Evolutionary conservation across 2,113 vertebrate species (phyloP).

Genomic region (Oryzias celebensis): DNA sequence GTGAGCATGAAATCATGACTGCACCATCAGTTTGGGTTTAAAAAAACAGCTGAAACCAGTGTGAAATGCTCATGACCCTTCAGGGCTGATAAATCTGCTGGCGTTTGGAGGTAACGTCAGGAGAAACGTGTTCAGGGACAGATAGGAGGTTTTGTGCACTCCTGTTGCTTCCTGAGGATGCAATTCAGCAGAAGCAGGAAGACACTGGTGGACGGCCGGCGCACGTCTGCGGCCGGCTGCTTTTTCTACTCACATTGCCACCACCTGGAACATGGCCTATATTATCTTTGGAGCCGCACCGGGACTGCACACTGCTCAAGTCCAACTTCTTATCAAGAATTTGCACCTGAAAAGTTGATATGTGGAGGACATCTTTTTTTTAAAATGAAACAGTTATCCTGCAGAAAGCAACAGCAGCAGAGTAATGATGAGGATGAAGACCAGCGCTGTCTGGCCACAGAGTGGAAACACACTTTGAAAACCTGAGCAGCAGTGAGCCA

Average conservation of each 20-base stretch:
- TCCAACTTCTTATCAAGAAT: conserved; percentile 95
- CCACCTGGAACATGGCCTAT: conserved; percentile 92
- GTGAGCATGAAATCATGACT: background rate
- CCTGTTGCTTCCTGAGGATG: conserved; percentile 39
- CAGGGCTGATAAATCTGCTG: conserved; percentile 22
- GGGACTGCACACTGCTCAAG: conserved; percentile 92
- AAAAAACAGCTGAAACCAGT: background rate
- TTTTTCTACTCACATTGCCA: conserved; percentile 88
- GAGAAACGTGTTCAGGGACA: conserved; percentile 19
- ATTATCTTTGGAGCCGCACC: conserved; percentile 96
- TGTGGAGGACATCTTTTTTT: background rate
- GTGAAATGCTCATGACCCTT: conserved; percentile 46
- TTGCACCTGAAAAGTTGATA: conserved; percentile 84
- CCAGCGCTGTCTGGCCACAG: background rate
- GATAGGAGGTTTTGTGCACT: conserved; percentile 46
- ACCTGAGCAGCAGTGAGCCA: too few relatives aligned
- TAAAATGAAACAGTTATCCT: conserved; percentile 45
- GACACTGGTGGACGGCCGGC: conserved; percentile 1
- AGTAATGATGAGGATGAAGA: conserved; percentile 33
- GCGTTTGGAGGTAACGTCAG: conserved; percentile 32
- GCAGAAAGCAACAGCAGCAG: conserved; percentile 14
- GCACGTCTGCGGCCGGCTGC: conserved; percentile 11
- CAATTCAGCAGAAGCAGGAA: conserved; percentile 31
- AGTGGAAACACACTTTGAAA: background rate
- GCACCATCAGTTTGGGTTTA: background rate